Base-by-base conservation (phyloP, 2,888 invertebrate species). In the Anorthoa munda region DNA sequence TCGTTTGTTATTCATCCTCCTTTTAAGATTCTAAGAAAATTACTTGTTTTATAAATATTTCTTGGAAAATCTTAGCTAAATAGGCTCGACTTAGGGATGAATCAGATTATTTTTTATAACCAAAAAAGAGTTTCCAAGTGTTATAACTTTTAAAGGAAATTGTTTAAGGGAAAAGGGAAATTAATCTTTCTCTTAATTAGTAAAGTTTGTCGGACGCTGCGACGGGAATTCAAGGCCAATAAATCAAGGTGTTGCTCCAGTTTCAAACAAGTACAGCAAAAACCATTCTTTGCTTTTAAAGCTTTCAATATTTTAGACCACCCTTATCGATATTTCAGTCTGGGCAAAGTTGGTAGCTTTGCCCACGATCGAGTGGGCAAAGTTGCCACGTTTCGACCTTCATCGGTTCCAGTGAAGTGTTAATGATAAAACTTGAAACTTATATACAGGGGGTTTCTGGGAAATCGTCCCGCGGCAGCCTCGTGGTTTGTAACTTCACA, bases 131-230 rank as follows among this genome's bases (percentile, higher is more conserved):
- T 90, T 86, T 81, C 80, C 70, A 92, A 92, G 86, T 89, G 90
- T 90, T 92, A 90, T 90, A 92, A 94, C 91, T 94, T 93, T 90
- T 89, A 89, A 87, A 87, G 93, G 93, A 94, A 95, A 95, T 95
- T 95, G 93, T 95, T 94, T 94, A 92, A 93, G 90, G 92, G 93
- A 93, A 94, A 93, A 92, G 91, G 94, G 94, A 95, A 94, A 95
- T 95, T 95, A 95, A 95, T 95, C 95, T 95, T 95, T 95, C 91
- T 93, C 94, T 95, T 95, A 95, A 95, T 95, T 95, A 95, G 95
- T 86, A 94, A 95, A 95, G 94, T 95, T 95, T 89, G 93, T 91
- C 90, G 88, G 92, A 91, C 89, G 92, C 88, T 89, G 90, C 90
- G 91, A 87, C 87, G 90, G 91, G 92, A 91, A 94, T 94, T 93